Base-by-base conservation (phyloP, 2,113 vertebrate genomes). In the Notarius lentiginosus region DNA sequence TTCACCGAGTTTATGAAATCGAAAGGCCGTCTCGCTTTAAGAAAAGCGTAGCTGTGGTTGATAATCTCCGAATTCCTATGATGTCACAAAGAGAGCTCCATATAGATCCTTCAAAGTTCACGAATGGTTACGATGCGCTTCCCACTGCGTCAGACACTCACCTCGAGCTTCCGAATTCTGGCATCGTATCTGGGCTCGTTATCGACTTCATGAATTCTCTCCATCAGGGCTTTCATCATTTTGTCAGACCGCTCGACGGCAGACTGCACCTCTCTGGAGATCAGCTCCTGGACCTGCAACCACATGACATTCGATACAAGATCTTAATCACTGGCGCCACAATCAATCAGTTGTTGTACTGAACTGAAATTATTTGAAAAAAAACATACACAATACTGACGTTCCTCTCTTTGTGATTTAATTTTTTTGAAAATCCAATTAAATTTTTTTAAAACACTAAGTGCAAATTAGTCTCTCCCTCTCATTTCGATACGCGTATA, bases 201-300 rank as follows among this genome's bases (percentile, higher is more conserved):
- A 12, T 90, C 86, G 15, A 88, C 84, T 51, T 88, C 84, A 15
- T 73, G n/a, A 34, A 90, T 86, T 86, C 89, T 75, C n/a, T 88
- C 89, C 87, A 90, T 70, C 76, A 90, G 68, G 53, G 79, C 51
- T 20, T 86, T 86, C 87, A 90, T 88, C 84, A 82, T 84, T 49
- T 53, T 66, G 53, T 90, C 87, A 1, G 81, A 88, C 34, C 84
- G 82, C 51, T 90, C 87, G 5, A 90, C 41, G 14, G 87, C 87
- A 24, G 51, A 53, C 24, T 47, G 49, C 11, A 90, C 87, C 14
- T 88, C 83, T 27, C 49, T 34, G 10, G 87, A 81, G 65, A 90
- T 79, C 11, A 88, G 84, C n/a, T n/a, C 79, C 75, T 83, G 87
- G 53, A 90, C 18, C 89, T 90, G 65, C 22, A 0, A 73, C 12